Evolutionary conservation across 2,113 vertebrate species (phyloP).

Genomic region (Onychorhynchus coronatus): DNA sequence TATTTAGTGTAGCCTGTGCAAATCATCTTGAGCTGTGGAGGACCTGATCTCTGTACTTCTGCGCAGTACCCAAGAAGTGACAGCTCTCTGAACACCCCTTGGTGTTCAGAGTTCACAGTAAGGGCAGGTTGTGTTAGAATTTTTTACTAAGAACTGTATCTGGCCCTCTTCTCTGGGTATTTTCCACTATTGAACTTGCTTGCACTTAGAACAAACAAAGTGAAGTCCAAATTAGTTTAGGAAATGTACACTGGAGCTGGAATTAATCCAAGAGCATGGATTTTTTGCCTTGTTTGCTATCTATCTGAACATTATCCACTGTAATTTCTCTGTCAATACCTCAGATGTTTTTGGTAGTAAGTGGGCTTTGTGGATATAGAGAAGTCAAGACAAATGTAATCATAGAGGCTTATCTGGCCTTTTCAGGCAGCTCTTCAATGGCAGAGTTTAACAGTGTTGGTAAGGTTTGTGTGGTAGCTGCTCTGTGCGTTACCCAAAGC

Average conservation of each 20-base stretch:
- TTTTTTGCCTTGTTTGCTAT: neutral
- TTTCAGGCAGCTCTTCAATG: neutral
- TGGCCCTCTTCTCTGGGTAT: neutral
- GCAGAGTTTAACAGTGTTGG: neutral
- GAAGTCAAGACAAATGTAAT: neutral
- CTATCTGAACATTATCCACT: neutral
- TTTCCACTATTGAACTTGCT: neutral
- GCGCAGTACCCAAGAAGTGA: neutral
- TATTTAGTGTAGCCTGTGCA: neutral
- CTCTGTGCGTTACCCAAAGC: neutral
- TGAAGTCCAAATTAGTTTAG: neutral
- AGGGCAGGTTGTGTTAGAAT: neutral
- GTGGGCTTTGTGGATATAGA: neutral
- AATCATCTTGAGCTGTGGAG: neutral
- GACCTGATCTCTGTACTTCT: neutral
- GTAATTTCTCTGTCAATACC: neutral
- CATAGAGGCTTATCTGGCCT: neutral
- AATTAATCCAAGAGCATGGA: neutral
- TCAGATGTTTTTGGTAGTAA: neutral
- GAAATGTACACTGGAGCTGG: neutral
- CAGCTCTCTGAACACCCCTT: neutral
- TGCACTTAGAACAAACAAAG: neutral
- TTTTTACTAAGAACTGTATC: neutral
- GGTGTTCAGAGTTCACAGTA: no score
- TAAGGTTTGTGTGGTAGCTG: neutral